phyloP scores from a whole-genome alignment of 2,888 invertebrate genomes.

The Pegoplata infirma region DNA sequence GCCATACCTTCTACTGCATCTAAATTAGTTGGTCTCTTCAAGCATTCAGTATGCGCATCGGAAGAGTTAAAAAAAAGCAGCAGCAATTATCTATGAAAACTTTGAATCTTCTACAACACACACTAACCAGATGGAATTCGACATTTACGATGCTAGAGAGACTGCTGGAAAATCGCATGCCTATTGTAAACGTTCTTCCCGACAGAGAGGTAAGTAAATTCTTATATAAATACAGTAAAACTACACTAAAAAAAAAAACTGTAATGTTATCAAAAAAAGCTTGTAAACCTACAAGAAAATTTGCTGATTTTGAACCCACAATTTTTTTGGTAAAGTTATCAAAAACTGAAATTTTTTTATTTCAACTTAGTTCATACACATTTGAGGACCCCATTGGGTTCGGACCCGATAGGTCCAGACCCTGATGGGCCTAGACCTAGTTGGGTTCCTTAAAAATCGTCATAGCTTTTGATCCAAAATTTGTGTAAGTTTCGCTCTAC shows the following conservation, averaged over 20 bases:
- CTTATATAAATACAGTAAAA: neutral
- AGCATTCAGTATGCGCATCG: neutral
- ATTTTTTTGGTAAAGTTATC: no score
- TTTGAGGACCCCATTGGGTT: no score
- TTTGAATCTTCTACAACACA: neutral
- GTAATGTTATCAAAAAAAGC: neutral
- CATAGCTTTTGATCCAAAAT: no score
- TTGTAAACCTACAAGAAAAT: no score
- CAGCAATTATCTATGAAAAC: neutral
- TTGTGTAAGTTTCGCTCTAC: no score
- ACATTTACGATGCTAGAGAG: neutral
- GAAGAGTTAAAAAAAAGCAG: neutral
- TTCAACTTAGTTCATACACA: no score
- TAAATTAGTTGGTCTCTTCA: neutral
- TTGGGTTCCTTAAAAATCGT: no score
- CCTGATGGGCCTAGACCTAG: no score
- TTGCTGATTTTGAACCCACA: no score
- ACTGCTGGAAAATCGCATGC: neutral
- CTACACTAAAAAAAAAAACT: no score
- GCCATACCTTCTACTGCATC: neutral
- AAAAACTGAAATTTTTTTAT: no score
- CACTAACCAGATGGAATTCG: neutral
- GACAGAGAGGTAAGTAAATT: neutral
- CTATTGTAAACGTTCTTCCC: neutral
- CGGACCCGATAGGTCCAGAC: no score